Evolutionary conservation across 2,888 invertebrate species (phyloP), one percentile per base, ranked within the genome.

Genomic region (Pogonocherus hispidulus): DNA sequence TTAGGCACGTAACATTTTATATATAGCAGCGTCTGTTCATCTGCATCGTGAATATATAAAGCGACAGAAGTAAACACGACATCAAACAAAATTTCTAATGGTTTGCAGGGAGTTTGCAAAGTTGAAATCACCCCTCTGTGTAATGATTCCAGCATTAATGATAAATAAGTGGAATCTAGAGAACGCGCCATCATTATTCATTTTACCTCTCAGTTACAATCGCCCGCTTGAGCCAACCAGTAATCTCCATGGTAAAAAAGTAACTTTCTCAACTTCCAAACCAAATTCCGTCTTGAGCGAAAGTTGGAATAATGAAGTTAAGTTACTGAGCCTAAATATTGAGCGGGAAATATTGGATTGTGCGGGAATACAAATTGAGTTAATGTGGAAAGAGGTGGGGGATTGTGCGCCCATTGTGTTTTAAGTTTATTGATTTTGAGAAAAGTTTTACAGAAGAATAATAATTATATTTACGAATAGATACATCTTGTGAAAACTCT

Each of bases 161-260:
- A 69, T 72, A 69, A 72, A 72, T 72, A 72, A 72, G 65, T 67
- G 72, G 72, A 59, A 67, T 65, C 67, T 22, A 22, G 66, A 72
- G 72, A 67, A 69, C 65, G 67, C 49, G 41, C 14, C 47, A 56
- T 59, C 64, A 62, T 71, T 69, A 69, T 69, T 69, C 69, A 69
- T 69, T 67, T 65, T 27, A 71, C 64, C 67, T 60, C 56, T 60
- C 8, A 27, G 27, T 27, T 27, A 8, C n/a, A n/a, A n/a, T n/a
- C n/a, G n/a, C n/a, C n/a, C n/a, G n/a, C 54, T 37, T 32, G 56
- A 68, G 63, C 69, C 69, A 54, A 60, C 60, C 60, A 22, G 46
- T 60, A 68, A 63, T 63, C 68, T 67, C 52, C 4, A 54, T 52
- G 66, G 67, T 23, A 23, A 57, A 69, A 67, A 71, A 62, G 64